Evolutionary conservation across 2,797 vertebrate genomes (phyloP).

Genomic region (Helicolenus hilgendorfi): DNA sequence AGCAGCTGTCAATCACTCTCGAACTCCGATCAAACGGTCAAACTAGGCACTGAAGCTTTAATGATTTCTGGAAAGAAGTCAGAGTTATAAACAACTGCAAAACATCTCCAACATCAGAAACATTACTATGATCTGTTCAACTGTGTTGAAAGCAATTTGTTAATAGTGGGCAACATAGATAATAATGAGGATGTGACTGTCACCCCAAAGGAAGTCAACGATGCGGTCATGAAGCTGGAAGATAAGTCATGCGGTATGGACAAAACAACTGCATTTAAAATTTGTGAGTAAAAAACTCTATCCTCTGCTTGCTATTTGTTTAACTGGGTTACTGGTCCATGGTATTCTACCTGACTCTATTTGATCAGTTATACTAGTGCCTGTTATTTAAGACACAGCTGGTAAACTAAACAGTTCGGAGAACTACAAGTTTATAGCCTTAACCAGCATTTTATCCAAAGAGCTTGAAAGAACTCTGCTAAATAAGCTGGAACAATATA

Average conservation of each 20-base stretch:
- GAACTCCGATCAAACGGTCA: too few species aligned
- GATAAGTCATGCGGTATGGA: not conserved
- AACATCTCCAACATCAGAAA: too few species aligned
- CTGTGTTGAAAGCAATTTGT: not conserved
- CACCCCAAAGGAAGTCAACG: not conserved
- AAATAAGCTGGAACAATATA: too few species aligned
- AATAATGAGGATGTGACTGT: not conserved
- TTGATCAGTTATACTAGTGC: not conserved
- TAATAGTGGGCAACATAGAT: not conserved
- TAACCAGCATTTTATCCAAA: not conserved
- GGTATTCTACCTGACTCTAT: not conserved
- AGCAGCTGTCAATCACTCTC: too few species aligned
- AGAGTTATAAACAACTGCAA: too few species aligned
- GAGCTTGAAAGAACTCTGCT: not conserved
- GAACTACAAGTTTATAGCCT: not conserved
- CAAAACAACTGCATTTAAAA: not conserved
- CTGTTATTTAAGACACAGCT: not conserved
- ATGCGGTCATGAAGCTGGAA: not conserved
- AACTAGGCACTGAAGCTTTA: too few species aligned
- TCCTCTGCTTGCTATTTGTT: not conserved
- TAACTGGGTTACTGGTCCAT: not conserved
- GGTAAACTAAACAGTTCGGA: not conserved
- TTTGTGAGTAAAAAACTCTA: not conserved
- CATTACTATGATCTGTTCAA: too few species aligned
- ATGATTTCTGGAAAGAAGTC: too few species aligned